Base-by-base conservation (phyloP, 2,888 invertebrate genomes). In the Standfussiana lucernea region DNA sequence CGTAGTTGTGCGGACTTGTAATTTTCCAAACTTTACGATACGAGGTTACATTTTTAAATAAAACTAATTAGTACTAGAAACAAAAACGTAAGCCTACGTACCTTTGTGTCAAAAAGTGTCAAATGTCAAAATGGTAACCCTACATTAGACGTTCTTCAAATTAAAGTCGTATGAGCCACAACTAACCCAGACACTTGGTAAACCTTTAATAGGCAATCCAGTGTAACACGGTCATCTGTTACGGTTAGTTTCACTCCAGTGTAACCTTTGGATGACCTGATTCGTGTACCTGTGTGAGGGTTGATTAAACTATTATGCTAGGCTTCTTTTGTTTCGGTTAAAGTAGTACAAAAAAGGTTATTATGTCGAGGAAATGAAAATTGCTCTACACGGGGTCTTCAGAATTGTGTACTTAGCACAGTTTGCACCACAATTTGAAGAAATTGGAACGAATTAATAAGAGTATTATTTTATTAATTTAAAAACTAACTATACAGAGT, bases 161-260 rank as follows among this genome's bases (percentile, higher is more conserved):
- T 50, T 15, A 28, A 69, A 28, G 8, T 28, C n/a, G 35, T 69
- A 21, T n/a, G 6, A 21, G 32, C 15, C 47, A 28, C 32, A 64
- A 15, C 53, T n/a, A 45, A 18, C 4, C 7, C 42, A 47, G 40
- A 21, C 24, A 56, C 15, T 35, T 28, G 15, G 21, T 82, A n/a
- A 70, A 61, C 70, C 37, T 67, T 83, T 72, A 45, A 83, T 64
- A 62, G 53, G 64, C 37, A 50, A 83, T 50, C 35, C 59, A 75
- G 73, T 69, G 47, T 75, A 82, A 82, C 85, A 80, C 71, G 82
- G 82, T 82, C 80, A 84, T 6, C 32, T 45, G 67, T 73, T 45
- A 73, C 70, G 66, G 84, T 74, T 68, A 79, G 21, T 28, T 71
- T 79, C 47, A 59, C 40, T 84, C 18, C 47, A 73, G 40, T 70